Conservation (phyloP, 2,888 invertebrate species). For the Marronus borbonicus region DNA sequence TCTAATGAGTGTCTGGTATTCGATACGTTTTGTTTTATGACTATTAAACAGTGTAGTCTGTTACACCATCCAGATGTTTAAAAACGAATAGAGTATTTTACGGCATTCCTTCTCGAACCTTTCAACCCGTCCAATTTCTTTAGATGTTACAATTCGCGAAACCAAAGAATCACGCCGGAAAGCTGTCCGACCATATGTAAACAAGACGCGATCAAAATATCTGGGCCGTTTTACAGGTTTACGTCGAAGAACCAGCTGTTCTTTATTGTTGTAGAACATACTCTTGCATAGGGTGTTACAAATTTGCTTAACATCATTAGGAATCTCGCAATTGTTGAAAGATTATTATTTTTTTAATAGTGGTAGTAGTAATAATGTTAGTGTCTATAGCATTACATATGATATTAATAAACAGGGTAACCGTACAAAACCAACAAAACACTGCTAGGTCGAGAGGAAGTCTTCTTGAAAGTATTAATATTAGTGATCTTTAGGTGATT, state of each 20-base stretch:
- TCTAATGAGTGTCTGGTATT: background rate
- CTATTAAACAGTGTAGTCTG: background rate
- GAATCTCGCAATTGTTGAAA: too few relatives aligned
- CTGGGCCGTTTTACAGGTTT: background rate
- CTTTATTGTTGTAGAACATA: background rate
- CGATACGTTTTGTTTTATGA: background rate
- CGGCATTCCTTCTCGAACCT: background rate
- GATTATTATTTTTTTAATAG: too few relatives aligned
- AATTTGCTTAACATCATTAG: too few relatives aligned
- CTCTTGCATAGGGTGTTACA: too few relatives aligned
- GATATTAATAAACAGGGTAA: too few relatives aligned
- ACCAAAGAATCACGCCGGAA: background rate
- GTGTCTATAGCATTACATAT: too few relatives aligned
- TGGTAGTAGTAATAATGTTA: too few relatives aligned
- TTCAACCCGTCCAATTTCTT: background rate
- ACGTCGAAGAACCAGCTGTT: background rate
- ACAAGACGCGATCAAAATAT: background rate
- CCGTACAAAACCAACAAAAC: too few relatives aligned
- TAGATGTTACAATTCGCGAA: background rate
- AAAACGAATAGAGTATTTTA: background rate
- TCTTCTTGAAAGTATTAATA: too few relatives aligned
- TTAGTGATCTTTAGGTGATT: too few relatives aligned
- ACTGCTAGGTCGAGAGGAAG: too few relatives aligned
- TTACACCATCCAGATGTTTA: background rate
- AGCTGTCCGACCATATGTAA: constrained; percentile 1